These are phyloP conservation scores for Masnerella sp. DNA, from an alignment of 2,888 invertebrate genomes.

Conservation along the genomic window DNA sequence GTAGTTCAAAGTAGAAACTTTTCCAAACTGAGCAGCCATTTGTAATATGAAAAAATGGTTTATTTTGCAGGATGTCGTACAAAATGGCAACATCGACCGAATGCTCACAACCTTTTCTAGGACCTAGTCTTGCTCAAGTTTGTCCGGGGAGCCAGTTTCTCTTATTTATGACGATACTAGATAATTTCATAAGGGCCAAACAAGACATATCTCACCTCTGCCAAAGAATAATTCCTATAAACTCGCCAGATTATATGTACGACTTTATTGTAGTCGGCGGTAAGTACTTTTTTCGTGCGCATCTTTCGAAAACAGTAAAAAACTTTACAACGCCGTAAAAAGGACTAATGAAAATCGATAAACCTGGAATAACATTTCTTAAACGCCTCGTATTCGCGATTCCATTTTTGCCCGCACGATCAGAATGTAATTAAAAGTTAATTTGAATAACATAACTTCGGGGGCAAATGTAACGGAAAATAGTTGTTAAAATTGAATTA, in stretches of 20 bases:
- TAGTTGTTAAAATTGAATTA: too few species aligned
- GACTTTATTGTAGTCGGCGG: slow-evolving; percentile 84
- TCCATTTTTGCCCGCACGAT: too few species aligned
- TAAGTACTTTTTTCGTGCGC: slow-evolving; percentile 68
- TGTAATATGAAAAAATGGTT: too few species aligned
- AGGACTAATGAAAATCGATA: neutral
- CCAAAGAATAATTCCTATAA: slow-evolving; percentile 79
- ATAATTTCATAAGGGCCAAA: slow-evolving; percentile 80
- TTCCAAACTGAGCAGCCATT: too few species aligned
- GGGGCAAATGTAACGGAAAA: too few species aligned
- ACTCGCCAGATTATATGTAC: slow-evolving; percentile 79
- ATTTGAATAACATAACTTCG: too few species aligned
- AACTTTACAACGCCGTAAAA: too few species aligned
- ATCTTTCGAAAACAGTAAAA: too few species aligned
- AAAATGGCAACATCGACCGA: slow-evolving; percentile 65
- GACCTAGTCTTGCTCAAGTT: slow-evolving; percentile 80
- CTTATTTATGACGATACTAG: slow-evolving; percentile 83
- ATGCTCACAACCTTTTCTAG: slow-evolving; percentile 80
- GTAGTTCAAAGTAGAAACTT: too few species aligned
- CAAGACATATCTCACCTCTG: slow-evolving; percentile 78
- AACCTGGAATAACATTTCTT: too few species aligned
- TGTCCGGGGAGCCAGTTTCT: slow-evolving; percentile 82
- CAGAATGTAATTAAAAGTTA: too few species aligned
- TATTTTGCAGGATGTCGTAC: slow-evolving; percentile 69
- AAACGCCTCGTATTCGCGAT: too few species aligned